These are phyloP conservation scores for Melangyna quadrimaculata DNA, from an alignment of 2,888 invertebrate genomes.

Conservation along the genomic window DNA sequence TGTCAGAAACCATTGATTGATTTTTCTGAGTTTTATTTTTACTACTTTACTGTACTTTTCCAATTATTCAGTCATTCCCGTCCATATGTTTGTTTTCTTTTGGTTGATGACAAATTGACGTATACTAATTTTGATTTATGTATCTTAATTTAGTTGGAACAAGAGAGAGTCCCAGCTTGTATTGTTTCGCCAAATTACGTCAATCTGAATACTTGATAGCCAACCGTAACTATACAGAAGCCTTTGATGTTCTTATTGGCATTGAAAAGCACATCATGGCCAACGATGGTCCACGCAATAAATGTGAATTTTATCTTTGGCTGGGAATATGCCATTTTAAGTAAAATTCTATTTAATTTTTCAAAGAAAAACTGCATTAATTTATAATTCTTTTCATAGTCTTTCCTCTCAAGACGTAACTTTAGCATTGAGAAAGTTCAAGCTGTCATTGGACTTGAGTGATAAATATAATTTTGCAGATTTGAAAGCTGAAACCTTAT, in stretches of 20 bases:
- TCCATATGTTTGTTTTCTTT: too few relatives aligned
- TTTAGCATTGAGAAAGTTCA: slow-evolving; percentile 46
- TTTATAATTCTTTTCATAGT: not conserved
- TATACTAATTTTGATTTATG: too few relatives aligned
- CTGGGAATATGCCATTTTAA: slow-evolving; percentile 54
- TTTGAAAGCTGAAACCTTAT: slow-evolving; percentile 33
- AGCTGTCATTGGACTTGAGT: slow-evolving; percentile 36
- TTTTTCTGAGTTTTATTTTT: not conserved
- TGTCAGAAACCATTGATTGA: too few relatives aligned
- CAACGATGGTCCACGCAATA: slow-evolving; percentile 20
- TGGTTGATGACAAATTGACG: too few relatives aligned
- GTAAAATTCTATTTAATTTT: slow-evolving; percentile 1
- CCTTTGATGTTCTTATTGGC: not conserved
- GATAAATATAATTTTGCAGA: slow-evolving; percentile 29
- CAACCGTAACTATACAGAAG: not conserved
- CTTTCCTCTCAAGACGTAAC: not conserved
- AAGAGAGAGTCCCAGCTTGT: slow-evolving; percentile 14
- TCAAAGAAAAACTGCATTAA: not conserved
- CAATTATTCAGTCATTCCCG: too few relatives aligned
- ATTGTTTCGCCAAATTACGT: slow-evolving; percentile 37
- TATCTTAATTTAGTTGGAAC: slow-evolving; percentile 31
- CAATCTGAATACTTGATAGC: slow-evolving; percentile 43
- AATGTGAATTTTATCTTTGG: slow-evolving; percentile 55
- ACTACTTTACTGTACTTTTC: too few relatives aligned
- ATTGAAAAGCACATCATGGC: slow-evolving; percentile 31